Conservation (phyloP, 2,113 vertebrate species). For the Tor tambroides region DNA sequence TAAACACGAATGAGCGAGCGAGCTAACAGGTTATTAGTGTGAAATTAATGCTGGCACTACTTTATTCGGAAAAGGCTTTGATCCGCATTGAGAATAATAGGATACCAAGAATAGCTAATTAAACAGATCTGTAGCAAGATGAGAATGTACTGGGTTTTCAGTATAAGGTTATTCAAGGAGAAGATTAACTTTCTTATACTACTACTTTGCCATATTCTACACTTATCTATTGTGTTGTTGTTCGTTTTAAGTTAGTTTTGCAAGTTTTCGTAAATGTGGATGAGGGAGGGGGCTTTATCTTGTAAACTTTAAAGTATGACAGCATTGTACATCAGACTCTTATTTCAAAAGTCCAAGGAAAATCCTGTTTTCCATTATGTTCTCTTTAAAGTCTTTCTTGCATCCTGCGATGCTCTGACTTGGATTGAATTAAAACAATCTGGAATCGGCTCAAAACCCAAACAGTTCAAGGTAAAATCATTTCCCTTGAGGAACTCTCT, state of each 20-base stretch:
- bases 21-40: background rate
- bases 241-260: background rate
- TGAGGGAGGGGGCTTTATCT: background rate
- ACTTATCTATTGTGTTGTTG: background rate
- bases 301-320: background rate
- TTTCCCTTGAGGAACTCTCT: background rate
- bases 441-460: background rate
- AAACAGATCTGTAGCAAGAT: background rate
- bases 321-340: background rate
- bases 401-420: background rate
- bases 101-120: background rate
- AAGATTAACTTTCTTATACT: background rate
- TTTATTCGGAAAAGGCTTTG: background rate
- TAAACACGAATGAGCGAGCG: slow-evolving; percentile 10
- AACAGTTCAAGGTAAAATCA: slow-evolving; percentile 12
- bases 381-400: slow-evolving; percentile 3
- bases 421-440: background rate
- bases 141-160: background rate
- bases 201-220: background rate
- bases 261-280: background rate
- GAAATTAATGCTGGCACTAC: slow-evolving; percentile 7
- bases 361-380: slow-evolving; percentile 22
- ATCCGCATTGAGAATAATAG: background rate
- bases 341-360: slow-evolving; percentile 10
- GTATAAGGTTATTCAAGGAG: slow-evolving; percentile 9